Evolutionary conservation across 64 coral and sea anemone species (phyloP).

Genomic region (Platygyra sinensis): DNA sequence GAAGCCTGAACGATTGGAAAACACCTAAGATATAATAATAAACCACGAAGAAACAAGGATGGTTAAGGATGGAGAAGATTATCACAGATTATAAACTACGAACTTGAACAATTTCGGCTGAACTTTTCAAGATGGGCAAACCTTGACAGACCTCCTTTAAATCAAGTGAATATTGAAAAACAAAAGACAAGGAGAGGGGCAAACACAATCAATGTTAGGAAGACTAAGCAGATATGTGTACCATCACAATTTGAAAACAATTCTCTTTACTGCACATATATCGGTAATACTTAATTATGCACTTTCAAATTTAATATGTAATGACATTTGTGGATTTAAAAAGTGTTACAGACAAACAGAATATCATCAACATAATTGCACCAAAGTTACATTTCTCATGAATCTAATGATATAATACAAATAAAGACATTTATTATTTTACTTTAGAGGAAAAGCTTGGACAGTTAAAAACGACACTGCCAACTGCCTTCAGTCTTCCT

Average conservation of each 20-base stretch:
- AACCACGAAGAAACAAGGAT: too few species aligned
- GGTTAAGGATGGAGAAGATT: too few species aligned
- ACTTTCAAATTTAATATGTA: conserved; percentile 27
- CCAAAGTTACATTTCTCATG: background rate
- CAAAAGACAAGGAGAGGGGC: too few species aligned
- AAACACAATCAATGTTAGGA: too few species aligned
- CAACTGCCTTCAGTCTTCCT: background rate
- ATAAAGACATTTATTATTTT: background rate
- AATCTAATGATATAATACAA: background rate
- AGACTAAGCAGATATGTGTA: too few species aligned
- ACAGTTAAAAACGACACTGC: background rate
- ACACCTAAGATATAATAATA: too few species aligned
- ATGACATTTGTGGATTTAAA: background rate
- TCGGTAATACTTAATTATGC: background rate
- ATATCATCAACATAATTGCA: background rate
- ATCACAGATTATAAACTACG: too few species aligned
- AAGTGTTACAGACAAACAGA: conserved; percentile 21
- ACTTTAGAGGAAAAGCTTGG: background rate
- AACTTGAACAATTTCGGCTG: too few species aligned
- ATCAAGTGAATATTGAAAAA: too few species aligned
- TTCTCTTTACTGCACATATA: conserved; percentile 16
- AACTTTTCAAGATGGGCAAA: too few species aligned
- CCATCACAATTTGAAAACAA: conserved; percentile 20
- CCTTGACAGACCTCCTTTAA: too few species aligned
- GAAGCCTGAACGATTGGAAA: too few species aligned